These are phyloP conservation scores for Sebastes miniatus DNA, from an alignment of 2,797 vertebrate species.

Conservation along the genomic window DNA sequence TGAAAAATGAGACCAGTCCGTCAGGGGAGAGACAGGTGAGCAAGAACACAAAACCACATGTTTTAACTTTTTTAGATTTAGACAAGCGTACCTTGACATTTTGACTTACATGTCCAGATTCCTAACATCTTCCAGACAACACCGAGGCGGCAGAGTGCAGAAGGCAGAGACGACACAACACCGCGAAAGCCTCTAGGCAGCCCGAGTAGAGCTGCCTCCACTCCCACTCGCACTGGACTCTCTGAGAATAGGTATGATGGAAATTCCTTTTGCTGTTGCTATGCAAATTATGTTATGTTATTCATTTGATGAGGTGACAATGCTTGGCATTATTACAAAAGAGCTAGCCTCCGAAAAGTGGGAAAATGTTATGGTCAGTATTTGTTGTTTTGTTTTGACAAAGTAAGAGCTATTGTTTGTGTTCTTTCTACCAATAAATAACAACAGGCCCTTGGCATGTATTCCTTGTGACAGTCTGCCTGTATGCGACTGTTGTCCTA, in stretches of 20 bases:
- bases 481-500: neutral
- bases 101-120: neutral
- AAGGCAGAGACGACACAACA: slow-evolving; percentile 87
- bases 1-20: slow-evolving; percentile 88
- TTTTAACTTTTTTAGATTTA: neutral
- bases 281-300: neutral
- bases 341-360: neutral
- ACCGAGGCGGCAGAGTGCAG: slow-evolving; percentile 84
- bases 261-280: neutral
- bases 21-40: slow-evolving; percentile 91
- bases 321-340: neutral
- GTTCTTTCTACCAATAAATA: neutral
- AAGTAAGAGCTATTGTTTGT: neutral
- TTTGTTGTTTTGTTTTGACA: neutral
- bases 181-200: slow-evolving; percentile 89
- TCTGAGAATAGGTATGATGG: slow-evolving; percentile 88
- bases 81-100: neutral
- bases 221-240: slow-evolving; percentile 87
- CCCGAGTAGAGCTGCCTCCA: slow-evolving; percentile 84
- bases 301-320: neutral
- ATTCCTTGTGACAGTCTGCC: neutral
- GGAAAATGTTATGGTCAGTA: neutral
- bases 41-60: neutral
- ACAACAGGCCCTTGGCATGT: too few relatives aligned
- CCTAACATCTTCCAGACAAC: slow-evolving; percentile 77